phyloP scores from a whole-genome alignment of 2,113 vertebrate genomes.

The Sturnus vulgaris region DNA sequence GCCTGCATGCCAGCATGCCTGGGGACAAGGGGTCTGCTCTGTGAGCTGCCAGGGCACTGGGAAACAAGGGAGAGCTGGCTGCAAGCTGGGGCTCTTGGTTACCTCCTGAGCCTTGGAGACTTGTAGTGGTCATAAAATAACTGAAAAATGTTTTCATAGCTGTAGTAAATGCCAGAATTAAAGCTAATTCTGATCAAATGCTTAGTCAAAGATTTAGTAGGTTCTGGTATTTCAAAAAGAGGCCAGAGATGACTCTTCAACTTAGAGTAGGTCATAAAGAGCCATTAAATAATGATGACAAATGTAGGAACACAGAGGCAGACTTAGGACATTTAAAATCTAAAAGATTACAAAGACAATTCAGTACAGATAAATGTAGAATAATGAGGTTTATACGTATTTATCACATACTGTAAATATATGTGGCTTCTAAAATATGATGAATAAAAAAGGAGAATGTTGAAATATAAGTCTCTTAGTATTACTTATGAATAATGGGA shows the following conservation, averaged over 20 bases:
- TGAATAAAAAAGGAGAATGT: conserved; percentile 40
- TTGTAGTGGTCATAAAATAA: neutral
- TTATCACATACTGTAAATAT: conserved; percentile 59
- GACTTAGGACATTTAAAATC: conserved; percentile 50
- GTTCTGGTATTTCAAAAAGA: conserved; percentile 19
- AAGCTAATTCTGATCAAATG: neutral
- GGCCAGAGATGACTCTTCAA: conserved; percentile 13
- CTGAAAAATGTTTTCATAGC: conserved; percentile 12
- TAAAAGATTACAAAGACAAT: conserved; percentile 48
- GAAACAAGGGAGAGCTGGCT: neutral
- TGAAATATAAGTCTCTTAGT: conserved; percentile 58
- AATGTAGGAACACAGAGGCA: conserved; percentile 18
- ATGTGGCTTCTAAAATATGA: conserved; percentile 66
- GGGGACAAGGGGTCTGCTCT: neutral
- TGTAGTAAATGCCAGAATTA: conserved; percentile 18
- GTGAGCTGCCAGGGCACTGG: neutral
- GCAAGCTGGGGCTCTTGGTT: neutral
- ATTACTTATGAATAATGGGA: conserved; percentile 71
- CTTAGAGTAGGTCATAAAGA: conserved; percentile 28
- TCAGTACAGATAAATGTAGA: conserved; percentile 59
- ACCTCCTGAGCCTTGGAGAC: neutral
- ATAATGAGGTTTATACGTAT: conserved; percentile 56
- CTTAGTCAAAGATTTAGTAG: conserved; percentile 31
- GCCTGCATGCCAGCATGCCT: neutral
- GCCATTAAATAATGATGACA: conserved; percentile 57